Conservation (phyloP, 1,140 invertebrate genomes). For the Adoxophyes honmai region DNA sequence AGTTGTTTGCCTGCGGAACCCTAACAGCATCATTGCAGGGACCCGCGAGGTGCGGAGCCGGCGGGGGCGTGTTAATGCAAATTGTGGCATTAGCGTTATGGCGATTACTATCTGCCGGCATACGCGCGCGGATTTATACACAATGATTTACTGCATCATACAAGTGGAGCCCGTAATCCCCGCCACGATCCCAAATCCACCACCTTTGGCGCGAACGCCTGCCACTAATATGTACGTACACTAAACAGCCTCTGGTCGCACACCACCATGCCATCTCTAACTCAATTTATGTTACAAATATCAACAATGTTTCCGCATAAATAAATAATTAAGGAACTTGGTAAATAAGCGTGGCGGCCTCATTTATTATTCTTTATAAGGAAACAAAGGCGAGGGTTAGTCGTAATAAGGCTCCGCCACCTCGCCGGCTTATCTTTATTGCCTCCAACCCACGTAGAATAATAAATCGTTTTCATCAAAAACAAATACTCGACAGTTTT, state of each 20-base stretch:
- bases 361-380: conserved; percentile 78
- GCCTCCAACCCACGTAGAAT: conserved; percentile 77
- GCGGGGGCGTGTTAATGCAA: conserved; percentile 43
- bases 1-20: background rate
- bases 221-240: no score
- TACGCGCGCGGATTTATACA: conserved; percentile 32
- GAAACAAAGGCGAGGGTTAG: conserved; percentile 77
- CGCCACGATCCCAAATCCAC: no score
- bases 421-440: conserved; percentile 77
- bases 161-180: background rate
- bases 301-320: conserved; percentile 66
- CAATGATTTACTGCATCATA: conserved; percentile 30
- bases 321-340: conserved; percentile 74
- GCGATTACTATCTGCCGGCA: conserved; percentile 35
- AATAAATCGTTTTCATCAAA: conserved; percentile 78
- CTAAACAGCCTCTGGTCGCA: no score
- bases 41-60: conserved; percentile 3
- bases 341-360: conserved; percentile 71
- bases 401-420: conserved; percentile 76
- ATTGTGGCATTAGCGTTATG: conserved; percentile 52
- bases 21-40: conserved; percentile 13
- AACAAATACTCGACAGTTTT: conserved; percentile 77
- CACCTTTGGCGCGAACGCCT: no score
- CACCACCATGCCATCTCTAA: conserved; percentile 18
- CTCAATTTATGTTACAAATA: conserved; percentile 49